A percentile compares a stretch with the other conserved stretches of the same genome.
These are phyloP conservation scores for Pocota personata DNA, from an alignment of 2,888 invertebrate genomes.

Conservation along the genomic window DNA sequence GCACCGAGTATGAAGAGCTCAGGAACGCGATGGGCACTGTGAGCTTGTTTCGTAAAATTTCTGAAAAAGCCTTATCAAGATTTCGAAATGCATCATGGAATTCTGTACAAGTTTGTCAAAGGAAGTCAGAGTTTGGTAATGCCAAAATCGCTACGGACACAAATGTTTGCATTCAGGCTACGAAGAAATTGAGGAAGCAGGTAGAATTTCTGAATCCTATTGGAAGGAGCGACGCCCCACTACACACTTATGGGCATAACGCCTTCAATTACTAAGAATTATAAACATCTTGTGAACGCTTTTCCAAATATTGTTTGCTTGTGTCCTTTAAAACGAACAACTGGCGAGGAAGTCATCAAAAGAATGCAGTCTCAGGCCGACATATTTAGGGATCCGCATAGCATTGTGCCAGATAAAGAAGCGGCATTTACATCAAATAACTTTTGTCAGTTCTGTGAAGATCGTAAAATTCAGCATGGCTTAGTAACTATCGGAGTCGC, in stretches of 20 bases:
- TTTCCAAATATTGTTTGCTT: constrained; percentile 16
- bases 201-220: constrained; percentile 77
- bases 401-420: constrained; percentile 9
- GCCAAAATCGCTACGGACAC: neutral
- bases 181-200: constrained; percentile 75
- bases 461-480: neutral
- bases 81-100: neutral
- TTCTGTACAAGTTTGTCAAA: neutral
- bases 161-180: constrained; percentile 20
- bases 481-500: constrained; percentile 75
- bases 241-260: constrained; percentile 77
- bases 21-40: constrained; percentile 10
- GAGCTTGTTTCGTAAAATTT: neutral
- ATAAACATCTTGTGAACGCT: neutral
- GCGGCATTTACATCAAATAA: neutral
- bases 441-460: neutral
- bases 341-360: neutral
- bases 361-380: neutral
- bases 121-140: neutral
- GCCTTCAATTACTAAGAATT: constrained; percentile 55
- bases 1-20: neutral
- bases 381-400: neutral
- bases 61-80: constrained; percentile 1
- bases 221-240: constrained; percentile 75
- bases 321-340: constrained; percentile 13